Evolutionary conservation across 2,888 invertebrate genomes (phyloP).

Genomic region (Danaus chrysippus): DNA sequence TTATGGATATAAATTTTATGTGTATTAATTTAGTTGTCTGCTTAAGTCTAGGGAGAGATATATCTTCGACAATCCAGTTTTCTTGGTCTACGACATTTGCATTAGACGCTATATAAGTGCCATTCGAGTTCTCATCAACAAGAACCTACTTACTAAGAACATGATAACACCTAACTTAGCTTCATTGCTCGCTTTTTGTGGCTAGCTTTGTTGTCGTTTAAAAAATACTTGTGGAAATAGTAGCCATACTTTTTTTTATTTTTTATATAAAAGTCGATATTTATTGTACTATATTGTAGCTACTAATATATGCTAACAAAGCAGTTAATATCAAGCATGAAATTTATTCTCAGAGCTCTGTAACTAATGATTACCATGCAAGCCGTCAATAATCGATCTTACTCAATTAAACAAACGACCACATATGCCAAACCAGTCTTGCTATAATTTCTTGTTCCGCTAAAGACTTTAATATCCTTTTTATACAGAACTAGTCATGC

Average conservation of each 20-base stretch:
- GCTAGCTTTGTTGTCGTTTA: background rate
- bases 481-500: constrained; percentile 53
- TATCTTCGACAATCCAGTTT: constrained; percentile 14
- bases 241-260: background rate
- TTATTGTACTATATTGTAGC: background rate
- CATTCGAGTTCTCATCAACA: constrained; percentile 24
- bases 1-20: too few species aligned
- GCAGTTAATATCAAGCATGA: background rate
- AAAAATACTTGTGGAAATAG: too few species aligned
- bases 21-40: background rate
- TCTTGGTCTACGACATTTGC: constrained; percentile 23
- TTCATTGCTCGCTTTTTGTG: background rate
- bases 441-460: constrained; percentile 63
- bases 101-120: constrained; percentile 26
- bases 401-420: constrained; percentile 59
- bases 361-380: constrained; percentile 43
- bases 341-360: constrained; percentile 22
- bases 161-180: constrained; percentile 3
- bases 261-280: background rate
- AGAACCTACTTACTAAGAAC: constrained; percentile 22
- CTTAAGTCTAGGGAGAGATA: background rate
- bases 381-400: constrained; percentile 58
- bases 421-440: constrained; percentile 43
- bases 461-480: constrained; percentile 60
- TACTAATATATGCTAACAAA: constrained; percentile 1